Base-by-base conservation (phyloP, 2,888 invertebrate genomes). In the Nowickia ferox region DNA sequence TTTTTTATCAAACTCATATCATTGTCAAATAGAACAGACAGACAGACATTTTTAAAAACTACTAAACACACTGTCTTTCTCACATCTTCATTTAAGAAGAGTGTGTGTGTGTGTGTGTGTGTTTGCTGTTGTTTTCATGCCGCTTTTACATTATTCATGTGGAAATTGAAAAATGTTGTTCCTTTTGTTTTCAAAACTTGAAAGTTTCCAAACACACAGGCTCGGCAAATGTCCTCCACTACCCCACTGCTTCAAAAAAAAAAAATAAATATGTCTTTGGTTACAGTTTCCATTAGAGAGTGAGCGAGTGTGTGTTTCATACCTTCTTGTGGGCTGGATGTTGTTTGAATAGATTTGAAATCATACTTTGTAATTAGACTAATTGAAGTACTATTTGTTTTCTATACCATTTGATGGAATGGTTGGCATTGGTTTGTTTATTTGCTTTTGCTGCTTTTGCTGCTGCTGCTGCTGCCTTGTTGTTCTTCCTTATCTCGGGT, bases 331-430 rank as follows among this genome's bases (percentile, higher is more conserved):
- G 66, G 59, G 61, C 10, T 17, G 13, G 17, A 19, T 30, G 17
- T 38, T 46, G 75, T 48, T 68, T 51, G 53, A 68, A 69, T 75
- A 69, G 75, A 76, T 82, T 82, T 82, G 48, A 75, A 76, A 82
- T 82, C 69, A 69, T 82, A 76, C 82, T 82, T 76, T 76, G 75
- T 76, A 82, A 82, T 82, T 82, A 82, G 75, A 69, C 75, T 82
- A 82, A 82, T 82, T 82, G 82, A 69, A 69, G 69, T 82, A 46
- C 19, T 75, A 72, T 79, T 79, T 79, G 69, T 55, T 55, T 53
- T 71, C 13, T 48, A 59, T 74, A 55, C n/a, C 8, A n/a, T 46
- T 22, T 9, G 11, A 44, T 57, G 71, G 69, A 19, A 19, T 51
- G 38, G 6, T 30, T 53, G 53, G 53, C 19, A 13, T 61, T 53